Base-by-base conservation (phyloP, 1,140 invertebrate species). In the Brachionus paranguensis region DNA sequence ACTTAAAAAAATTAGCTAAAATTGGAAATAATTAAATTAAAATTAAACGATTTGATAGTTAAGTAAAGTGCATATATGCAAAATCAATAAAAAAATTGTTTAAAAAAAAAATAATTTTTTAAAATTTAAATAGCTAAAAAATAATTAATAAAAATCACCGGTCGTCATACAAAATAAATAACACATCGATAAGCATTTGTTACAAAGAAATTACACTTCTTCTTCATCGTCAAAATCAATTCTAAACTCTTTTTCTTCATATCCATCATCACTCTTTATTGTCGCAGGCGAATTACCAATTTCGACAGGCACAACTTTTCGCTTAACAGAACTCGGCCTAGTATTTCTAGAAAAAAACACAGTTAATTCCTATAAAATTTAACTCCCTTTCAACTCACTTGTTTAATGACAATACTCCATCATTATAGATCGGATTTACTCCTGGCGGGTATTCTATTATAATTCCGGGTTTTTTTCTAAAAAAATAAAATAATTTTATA, bases 371-470 rank as follows among this genome's bases (percentile, higher is more conserved):
- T 41, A 14, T 70, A 29, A 70, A 65, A 65, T 65, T 65, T 10
- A 65, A 65, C 4, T 65, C n/a, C n/a, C 2, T 37, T n/a, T 37
- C 3, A 41, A 47, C 43, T 27, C 14, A 76, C 72, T 76, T 76
- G 10, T 76, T 76, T 10, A 76, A 50, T 20, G 72, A 50, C 8
- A 81, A 47, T 20, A 81, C 78, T 43, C 78, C 78, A 68, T 81
- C 78, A 17, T 81, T 60, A 24, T 81, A 81, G 12, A 81, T 64
- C 8, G 78, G 78, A 47, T 81, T 81, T n/a, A 81, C 64, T 14
- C 78, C 78, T 3, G 78, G 78, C 27, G 78, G 78, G 64, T 81
- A 81, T 68, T 81, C 78, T 29, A 81, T 81, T 17, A 81, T 68
- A 37, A 81, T 81, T 12, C 78, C 78, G 1, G 78, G 64, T 47